phyloP scores from a whole-genome alignment of 2,888 invertebrate genomes.

The Cheiracanthium punctorium region DNA sequence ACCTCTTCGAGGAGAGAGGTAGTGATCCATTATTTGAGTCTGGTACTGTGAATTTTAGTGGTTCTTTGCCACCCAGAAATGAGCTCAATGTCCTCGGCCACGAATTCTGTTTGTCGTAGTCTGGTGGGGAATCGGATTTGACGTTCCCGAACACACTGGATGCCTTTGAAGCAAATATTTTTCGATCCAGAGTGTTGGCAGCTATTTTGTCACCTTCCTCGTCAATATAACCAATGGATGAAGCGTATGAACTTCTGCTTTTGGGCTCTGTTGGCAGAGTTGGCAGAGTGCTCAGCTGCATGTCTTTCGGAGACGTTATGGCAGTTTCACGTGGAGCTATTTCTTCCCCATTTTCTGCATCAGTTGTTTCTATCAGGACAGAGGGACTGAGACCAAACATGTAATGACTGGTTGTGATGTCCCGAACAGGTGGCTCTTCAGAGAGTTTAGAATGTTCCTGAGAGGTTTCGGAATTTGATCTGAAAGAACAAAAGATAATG shows the following conservation, averaged over 20 bases:
- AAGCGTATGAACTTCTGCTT: constrained; percentile 46
- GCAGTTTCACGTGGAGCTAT: neutral
- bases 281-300: constrained; percentile 27
- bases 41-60: constrained; percentile 41
- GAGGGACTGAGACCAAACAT: constrained; percentile 53
- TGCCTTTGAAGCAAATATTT: constrained; percentile 48
- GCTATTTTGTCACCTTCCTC: constrained; percentile 42
- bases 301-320: constrained; percentile 34
- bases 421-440: constrained; percentile 19
- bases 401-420: constrained; percentile 53
- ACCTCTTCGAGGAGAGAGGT: constrained; percentile 2
- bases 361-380: constrained; percentile 41
- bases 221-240: constrained; percentile 63
- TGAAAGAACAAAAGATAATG: neutral
- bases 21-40: constrained; percentile 29
- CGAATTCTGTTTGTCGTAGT: constrained; percentile 57
- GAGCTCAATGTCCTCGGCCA: constrained; percentile 63
- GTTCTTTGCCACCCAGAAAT: constrained; percentile 64
- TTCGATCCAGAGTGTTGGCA: constrained; percentile 43
- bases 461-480: constrained; percentile 59
- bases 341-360: constrained; percentile 45
- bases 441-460: constrained; percentile 43
- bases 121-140: constrained; percentile 59
- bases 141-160: constrained; percentile 48
- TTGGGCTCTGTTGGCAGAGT: constrained; percentile 41